A percentile compares a stretch with the other conserved stretches of the same genome.
phyloP scores from a whole-genome alignment of 2,888 invertebrate species.

The Pocota personata region DNA sequence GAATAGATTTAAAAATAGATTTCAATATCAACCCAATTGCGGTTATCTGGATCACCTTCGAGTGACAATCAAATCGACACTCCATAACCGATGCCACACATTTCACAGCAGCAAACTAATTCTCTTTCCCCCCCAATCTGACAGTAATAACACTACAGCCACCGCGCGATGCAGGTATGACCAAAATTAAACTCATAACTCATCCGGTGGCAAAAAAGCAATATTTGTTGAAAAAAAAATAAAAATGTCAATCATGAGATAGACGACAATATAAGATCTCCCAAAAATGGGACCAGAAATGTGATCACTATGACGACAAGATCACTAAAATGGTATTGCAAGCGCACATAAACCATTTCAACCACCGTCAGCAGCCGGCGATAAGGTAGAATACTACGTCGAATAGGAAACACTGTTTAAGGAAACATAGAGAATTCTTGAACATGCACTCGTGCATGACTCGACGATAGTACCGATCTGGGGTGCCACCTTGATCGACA shows the following conservation, averaged over 20 bases:
- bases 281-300: constrained; percentile 71
- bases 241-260: constrained; percentile 59
- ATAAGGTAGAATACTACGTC: background rate
- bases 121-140: background rate
- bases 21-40: background rate
- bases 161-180: background rate
- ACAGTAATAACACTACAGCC: background rate
- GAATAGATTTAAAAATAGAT: background rate
- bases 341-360: constrained; percentile 25
- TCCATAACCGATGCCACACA: background rate
- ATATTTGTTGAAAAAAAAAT: constrained; percentile 19
- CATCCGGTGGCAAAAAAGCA: constrained; percentile 26
- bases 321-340: constrained; percentile 49
- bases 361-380: constrained; percentile 11
- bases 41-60: constrained; percentile 22
- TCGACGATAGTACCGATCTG: constrained; percentile 26
- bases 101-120: background rate
- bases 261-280: constrained; percentile 34
- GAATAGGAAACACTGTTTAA: constrained; percentile 55
- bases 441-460: constrained; percentile 26
- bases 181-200: constrained; percentile 45
- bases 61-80: constrained; percentile 41
- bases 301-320: constrained; percentile 62
- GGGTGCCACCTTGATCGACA: constrained; percentile 66
- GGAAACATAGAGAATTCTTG: constrained; percentile 66